A percentile compares a stretch with the other conserved stretches of the same genome.
Conservation (phyloP, 2,797 vertebrate species). For the Brachymystax lenok region DNA sequence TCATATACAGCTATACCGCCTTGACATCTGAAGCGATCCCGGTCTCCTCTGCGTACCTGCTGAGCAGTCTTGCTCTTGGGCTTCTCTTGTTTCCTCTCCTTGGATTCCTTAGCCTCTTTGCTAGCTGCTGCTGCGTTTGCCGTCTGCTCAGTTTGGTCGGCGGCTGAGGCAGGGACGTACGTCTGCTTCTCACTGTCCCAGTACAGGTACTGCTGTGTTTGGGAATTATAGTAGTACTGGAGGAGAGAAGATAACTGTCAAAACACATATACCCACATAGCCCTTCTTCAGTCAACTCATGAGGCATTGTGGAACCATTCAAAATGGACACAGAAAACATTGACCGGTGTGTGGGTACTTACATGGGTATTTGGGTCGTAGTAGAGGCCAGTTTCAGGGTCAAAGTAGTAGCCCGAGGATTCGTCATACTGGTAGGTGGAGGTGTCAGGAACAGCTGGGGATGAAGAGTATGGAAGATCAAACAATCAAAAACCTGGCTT, state of each 20-base stretch:
- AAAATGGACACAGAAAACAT: too few species aligned
- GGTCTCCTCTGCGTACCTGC: constrained; percentile 75
- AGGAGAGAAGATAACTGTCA: constrained; percentile 7
- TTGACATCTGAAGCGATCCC: background rate
- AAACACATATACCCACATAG: background rate
- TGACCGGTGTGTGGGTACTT: constrained; percentile 36
- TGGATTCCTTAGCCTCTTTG: constrained; percentile 88
- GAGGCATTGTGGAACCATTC: background rate
- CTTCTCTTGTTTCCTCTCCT: constrained; percentile 97
- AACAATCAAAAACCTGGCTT: background rate
- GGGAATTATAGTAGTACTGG: constrained; percentile 98
- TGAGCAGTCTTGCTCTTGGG: constrained; percentile 99
- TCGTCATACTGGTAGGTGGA: constrained; percentile 98
- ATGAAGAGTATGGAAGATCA: background rate
- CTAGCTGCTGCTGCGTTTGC: constrained; percentile 57
- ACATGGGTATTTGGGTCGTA: constrained; percentile 96
- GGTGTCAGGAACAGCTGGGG: constrained; percentile 86
- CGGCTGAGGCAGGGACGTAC: constrained; percentile 83
- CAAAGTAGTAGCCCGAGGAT: constrained; percentile 97
- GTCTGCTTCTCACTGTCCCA: constrained; percentile 97
- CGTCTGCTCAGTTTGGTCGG: constrained; percentile 21
- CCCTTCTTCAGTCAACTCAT: background rate
- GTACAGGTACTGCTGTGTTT: constrained; percentile 97
- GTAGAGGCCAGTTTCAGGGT: constrained; percentile 92
- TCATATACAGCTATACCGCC: background rate